These are phyloP conservation scores for Drosophila murphyi DNA, from an alignment of 1,140 invertebrate genomes.

Conservation along the genomic window DNA sequence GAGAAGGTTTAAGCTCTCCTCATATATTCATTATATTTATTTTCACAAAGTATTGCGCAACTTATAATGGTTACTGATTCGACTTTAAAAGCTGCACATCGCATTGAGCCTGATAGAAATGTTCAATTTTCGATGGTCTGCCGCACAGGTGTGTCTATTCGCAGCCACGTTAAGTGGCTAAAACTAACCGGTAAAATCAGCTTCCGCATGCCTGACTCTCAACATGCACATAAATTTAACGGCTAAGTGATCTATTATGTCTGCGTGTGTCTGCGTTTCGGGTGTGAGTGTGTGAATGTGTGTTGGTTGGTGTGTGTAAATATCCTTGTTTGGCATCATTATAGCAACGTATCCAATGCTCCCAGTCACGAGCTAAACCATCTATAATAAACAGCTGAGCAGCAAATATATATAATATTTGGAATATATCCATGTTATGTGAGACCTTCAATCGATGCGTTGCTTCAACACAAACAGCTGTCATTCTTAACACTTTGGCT, in stretches of 20 bases:
- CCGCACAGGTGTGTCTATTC: conserved; percentile 23
- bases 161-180: conserved; percentile 24
- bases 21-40: neutral
- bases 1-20: too few species aligned
- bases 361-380: conserved; percentile 15
- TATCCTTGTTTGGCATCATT: conserved; percentile 32
- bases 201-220: conserved; percentile 52
- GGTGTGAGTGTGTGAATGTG: conserved; percentile 22
- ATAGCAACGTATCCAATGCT: conserved; percentile 16
- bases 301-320: conserved; percentile 16
- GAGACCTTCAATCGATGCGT: conserved; percentile 24
- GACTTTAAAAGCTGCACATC: neutral
- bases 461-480: conserved; percentile 28
- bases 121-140: conserved; percentile 12
- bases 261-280: conserved; percentile 15
- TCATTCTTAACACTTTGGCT: conserved; percentile 16
- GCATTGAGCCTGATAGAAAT: conserved; percentile 39
- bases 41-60: too few species aligned
- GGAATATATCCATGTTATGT: conserved; percentile 5
- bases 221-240: conserved; percentile 68
- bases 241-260: conserved; percentile 65
- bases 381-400: conserved; percentile 30
- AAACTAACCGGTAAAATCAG: conserved; percentile 29
- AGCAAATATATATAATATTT: conserved; percentile 31
- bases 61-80: too few species aligned